phyloP scores from a whole-genome alignment of 2,888 invertebrate species.

The Orchestes rusci region DNA sequence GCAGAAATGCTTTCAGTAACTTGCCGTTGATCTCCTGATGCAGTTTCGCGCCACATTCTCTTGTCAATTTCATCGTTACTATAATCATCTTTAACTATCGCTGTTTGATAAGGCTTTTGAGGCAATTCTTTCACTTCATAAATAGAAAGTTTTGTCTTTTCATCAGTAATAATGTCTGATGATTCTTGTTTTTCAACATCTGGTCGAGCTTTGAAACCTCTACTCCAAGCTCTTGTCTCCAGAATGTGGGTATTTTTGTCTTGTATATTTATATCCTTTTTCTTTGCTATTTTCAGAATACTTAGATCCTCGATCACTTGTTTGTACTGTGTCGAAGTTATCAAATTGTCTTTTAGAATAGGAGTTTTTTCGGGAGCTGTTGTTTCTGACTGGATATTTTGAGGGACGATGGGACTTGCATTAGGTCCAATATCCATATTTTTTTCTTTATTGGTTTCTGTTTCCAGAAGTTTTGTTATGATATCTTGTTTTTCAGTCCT shows the following conservation, averaged over 20 bases:
- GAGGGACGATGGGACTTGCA: too few relatives aligned
- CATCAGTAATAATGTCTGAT: slow-evolving; percentile 38
- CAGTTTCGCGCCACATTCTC: not conserved
- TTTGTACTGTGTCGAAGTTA: slow-evolving; percentile 23
- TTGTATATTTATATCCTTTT: too few relatives aligned
- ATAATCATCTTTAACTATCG: slow-evolving; percentile 32
- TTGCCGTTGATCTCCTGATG: not conserved
- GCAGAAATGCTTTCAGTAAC: not conserved
- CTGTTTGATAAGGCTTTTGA: slow-evolving; percentile 33
- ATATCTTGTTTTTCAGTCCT: too few relatives aligned
- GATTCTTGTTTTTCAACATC: slow-evolving; percentile 38
- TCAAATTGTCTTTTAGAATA: slow-evolving; percentile 48
- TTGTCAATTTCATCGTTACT: slow-evolving; percentile 31
- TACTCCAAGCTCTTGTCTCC: slow-evolving; percentile 31
- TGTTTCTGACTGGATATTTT: too few relatives aligned
- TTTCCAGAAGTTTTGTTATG: too few relatives aligned
- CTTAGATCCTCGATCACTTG: too few relatives aligned
- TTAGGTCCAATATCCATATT: too few relatives aligned
- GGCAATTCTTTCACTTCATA: slow-evolving; percentile 28
- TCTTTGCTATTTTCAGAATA: too few relatives aligned
- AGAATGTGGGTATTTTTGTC: too few relatives aligned
- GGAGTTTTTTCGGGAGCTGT: slow-evolving; percentile 43
- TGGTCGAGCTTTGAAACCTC: slow-evolving; percentile 22
- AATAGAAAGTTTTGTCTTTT: slow-evolving; percentile 33
- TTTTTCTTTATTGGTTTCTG: too few relatives aligned